Evolutionary conservation across 2,797 vertebrate species (phyloP).

Genomic region (Poeciliopsis infans): DNA sequence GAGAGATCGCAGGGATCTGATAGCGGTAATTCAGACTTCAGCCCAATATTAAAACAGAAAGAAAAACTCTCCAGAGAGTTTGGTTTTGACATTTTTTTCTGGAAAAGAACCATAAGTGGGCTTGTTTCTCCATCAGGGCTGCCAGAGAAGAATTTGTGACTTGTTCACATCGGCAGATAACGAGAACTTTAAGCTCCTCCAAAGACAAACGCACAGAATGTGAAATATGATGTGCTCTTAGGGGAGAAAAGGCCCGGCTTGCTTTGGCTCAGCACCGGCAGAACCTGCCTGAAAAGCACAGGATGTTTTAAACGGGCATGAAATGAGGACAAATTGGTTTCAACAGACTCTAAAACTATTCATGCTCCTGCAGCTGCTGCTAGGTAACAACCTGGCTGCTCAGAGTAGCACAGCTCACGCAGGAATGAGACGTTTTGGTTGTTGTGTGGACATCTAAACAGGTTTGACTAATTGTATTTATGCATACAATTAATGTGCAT

Average conservation of each 20-base stretch:
- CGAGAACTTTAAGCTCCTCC: constrained; percentile 32
- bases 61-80: background rate
- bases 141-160: constrained; percentile 51
- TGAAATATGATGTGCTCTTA: constrained; percentile 66
- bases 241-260: constrained; percentile 19
- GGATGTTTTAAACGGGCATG: constrained; percentile 18
- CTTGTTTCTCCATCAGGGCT: constrained; percentile 48
- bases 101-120: constrained; percentile 24
- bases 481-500: too few relatives aligned
- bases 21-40: background rate
- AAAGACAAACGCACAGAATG: constrained; percentile 41
- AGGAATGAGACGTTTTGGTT: constrained; percentile 9
- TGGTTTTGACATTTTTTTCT: constrained; percentile 9
- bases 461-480: too few relatives aligned
- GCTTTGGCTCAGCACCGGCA: constrained; percentile 36
- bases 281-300: constrained; percentile 17
- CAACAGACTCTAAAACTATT: constrained; percentile 3
- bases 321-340: constrained; percentile 2
- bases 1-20: background rate
- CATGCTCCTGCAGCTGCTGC: constrained; percentile 8
- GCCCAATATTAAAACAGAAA: constrained; percentile 5
- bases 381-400: constrained; percentile 1
- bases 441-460: background rate
- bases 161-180: constrained; percentile 55
- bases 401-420: background rate